Evolutionary conservation across 1,140 invertebrate species (phyloP), one percentile per base, ranked within the genome.

Genomic region (Eriocheir sinensis): DNA sequence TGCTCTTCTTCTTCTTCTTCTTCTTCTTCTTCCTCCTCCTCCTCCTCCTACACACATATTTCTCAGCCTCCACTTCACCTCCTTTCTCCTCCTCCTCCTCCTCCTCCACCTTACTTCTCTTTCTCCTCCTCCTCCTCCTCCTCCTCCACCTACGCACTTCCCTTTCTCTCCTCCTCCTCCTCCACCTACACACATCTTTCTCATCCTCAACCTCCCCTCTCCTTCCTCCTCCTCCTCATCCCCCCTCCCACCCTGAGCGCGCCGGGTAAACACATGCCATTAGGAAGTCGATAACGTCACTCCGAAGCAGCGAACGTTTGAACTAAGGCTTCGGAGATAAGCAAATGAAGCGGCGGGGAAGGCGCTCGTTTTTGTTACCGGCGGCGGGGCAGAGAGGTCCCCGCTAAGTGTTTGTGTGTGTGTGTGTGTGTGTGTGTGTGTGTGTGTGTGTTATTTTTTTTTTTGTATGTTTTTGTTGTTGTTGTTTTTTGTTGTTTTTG

Each of bases 261-360:
- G 60, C 60, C 60, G n/a, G 60, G 60, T 72, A 72, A 72, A 72
- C 60, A 72, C 60, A 72, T 72, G 60, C 60, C 60, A 72, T 72
- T 72, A 72, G n/a, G 27, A n/a, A 72, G 60, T 72, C 27, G 60
- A 72, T 72, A 72, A 72, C 60, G 60, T 72, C 60, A 72, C 60
- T 72, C 60, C 8, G 27, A 72, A 72, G 60, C 60, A 72, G 27
- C 60, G 60, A 72, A 72, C 60, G 60, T 72, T 72, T n/a, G 60
- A 72, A 72, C 17, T 72, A 72, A 72, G n/a, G 60, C 60, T 72
- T 72, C 60, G n/a, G 12, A 72, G 60, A 72, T 72, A 72, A 72
- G 60, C 60, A 72, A 72, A 72, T 72, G 60, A n/a, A 72, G 60
- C 60, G 60, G 2, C 12, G 48, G 2, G 60, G 60, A n/a, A n/a